These are phyloP conservation scores for Apamea epomidion DNA, from an alignment of 2,888 invertebrate genomes.

Conservation along the genomic window DNA sequence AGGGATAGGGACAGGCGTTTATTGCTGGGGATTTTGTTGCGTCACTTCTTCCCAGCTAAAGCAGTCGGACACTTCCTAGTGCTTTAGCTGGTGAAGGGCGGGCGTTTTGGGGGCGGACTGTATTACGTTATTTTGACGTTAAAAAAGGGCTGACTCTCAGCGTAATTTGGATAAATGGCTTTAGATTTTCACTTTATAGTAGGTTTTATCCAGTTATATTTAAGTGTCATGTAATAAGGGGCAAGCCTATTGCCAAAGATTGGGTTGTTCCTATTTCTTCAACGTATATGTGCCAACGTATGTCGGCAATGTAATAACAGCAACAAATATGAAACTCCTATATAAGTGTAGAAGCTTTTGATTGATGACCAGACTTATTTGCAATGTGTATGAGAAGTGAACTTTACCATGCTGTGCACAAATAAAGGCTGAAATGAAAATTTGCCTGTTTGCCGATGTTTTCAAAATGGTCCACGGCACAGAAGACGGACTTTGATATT, in stretches of 20 bases:
- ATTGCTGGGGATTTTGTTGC: background rate
- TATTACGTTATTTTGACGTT: background rate
- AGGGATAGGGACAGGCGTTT: background rate
- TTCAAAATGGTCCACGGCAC: background rate
- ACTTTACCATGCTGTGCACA: background rate
- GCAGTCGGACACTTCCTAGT: no score
- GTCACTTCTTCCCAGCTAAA: background rate
- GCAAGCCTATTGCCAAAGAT: no score
- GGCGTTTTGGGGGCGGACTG: background rate
- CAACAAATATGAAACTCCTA: background rate
- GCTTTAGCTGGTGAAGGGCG: background rate
- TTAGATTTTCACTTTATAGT: background rate
- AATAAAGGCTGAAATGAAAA: background rate
- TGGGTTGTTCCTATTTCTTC: background rate
- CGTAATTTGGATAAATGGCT: background rate
- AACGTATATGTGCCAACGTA: background rate
- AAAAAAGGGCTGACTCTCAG: background rate
- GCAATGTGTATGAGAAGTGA: background rate
- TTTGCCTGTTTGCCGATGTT: background rate
- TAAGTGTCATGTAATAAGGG: no score
- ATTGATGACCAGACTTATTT: background rate
- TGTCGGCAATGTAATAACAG: background rate
- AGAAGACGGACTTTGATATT: background rate
- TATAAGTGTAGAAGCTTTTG: background rate
- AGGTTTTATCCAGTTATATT: no score